These are phyloP conservation scores for Lobophora halterata DNA, from an alignment of 2,888 invertebrate genomes.

Conservation along the genomic window DNA sequence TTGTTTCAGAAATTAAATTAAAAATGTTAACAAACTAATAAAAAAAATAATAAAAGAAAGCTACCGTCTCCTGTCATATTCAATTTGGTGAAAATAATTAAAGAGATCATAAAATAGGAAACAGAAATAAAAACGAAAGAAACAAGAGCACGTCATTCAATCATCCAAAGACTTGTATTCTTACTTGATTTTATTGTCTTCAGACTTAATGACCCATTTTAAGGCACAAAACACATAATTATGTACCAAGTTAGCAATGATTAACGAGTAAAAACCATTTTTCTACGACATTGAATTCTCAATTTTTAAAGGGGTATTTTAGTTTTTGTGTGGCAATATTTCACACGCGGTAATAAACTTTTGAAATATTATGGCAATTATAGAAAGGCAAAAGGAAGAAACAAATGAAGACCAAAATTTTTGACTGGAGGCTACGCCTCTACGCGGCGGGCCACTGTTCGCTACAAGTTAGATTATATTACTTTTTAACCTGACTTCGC, in stretches of 20 bases:
- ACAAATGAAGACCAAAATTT: slow-evolving; percentile 60
- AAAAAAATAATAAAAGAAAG: no score
- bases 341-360: slow-evolving; percentile 53
- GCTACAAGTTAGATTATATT: slow-evolving; percentile 51
- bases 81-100: no score
- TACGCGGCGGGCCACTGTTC: slow-evolving; percentile 75
- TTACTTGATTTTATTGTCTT: slow-evolving; percentile 6
- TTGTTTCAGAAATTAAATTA: no score
- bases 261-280: slow-evolving; percentile 15
- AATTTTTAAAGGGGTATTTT: slow-evolving; percentile 21
- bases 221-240: slow-evolving; percentile 17
- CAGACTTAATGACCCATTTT: slow-evolving; percentile 15
- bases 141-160: no score
- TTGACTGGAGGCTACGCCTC: slow-evolving; percentile 52
- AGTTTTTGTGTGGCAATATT: slow-evolving; percentile 44
- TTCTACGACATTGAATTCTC: slow-evolving; percentile 25
- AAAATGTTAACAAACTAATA: no score
- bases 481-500: slow-evolving; percentile 7
- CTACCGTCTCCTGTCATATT: no score
- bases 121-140: no score
- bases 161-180: slow-evolving; percentile 2
- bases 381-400: slow-evolving; percentile 57
- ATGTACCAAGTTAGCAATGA: slow-evolving; percentile 17
- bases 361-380: slow-evolving; percentile 67
- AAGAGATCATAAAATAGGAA: no score